Base-by-base conservation (phyloP, 2,113 vertebrate species). In the Tachycineta bicolor region DNA sequence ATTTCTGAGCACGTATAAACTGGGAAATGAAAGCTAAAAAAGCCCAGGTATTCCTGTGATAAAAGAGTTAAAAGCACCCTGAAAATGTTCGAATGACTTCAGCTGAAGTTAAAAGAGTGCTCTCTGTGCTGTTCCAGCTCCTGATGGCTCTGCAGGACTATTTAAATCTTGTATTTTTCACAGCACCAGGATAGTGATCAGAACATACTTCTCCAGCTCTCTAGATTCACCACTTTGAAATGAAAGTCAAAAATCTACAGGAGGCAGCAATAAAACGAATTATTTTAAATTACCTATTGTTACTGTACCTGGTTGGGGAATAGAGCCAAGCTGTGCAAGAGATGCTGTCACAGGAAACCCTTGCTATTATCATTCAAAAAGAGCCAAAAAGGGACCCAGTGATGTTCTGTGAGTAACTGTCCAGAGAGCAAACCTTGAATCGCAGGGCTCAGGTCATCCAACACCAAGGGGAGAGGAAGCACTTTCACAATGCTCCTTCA, bases 211-310 rank as follows among this genome's bases (percentile, higher is more conserved):
- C 76, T 83, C 79, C 64, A 84, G 73, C 83, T 95, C 73, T 95
- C 85, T 58, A 81, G 85, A 95, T 90, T 95, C 92, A 89, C 71
- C 83, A 58, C 76, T 94, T 92, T 17, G 79, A 95, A 97, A 92
- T 73, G 76, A 67, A 96, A 96, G 96, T 92, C 92, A 92, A 80
- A 94, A 96, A 90, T 84, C 96, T 81, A 92, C 93, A 82, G 96
- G 96, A 95, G 94, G 85, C 62, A 76, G 90, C 90, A 89, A 89
- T 89, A 96, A 96, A 96, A 94, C 69, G 94, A 95, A 94, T 97
- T 96, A 96, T 95, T 96, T 96, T 84, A 97, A 96, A 96, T 95
- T 94, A 90, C 92, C 90, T 59, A 96, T 97, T 97, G 96, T 97
- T 92, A 94, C 83, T 34, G 83, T 92, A 95, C 73, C 88, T 47